Evolutionary conservation across 92 coral and sea anemone genomes (phyloP).

Genomic region (Zoanthus solanderi): DNA sequence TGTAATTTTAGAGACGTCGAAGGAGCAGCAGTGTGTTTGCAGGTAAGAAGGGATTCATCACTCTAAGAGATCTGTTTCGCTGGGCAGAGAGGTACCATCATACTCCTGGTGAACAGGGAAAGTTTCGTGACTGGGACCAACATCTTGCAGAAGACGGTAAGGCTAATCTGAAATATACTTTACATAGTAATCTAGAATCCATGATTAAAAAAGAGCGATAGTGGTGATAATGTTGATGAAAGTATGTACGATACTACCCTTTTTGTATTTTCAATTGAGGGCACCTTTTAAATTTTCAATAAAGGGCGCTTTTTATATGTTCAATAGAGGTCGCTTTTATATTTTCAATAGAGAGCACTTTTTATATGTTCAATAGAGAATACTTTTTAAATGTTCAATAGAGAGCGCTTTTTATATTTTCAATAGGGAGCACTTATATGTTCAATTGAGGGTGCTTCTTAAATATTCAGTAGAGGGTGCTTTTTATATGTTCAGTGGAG

Average conservation of each 20-base stretch:
- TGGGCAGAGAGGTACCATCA: conserved; percentile 98
- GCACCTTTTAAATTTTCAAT: no score
- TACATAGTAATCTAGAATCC: background rate
- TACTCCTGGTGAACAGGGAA: conserved; percentile 72
- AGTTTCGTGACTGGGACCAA: conserved; percentile 94
- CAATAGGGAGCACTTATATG: no score
- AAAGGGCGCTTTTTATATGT: no score
- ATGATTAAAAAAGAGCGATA: background rate
- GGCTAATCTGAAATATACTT: background rate
- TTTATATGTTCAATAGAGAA: no score
- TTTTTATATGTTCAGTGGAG: no score
- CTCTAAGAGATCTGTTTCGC: conserved; percentile 92
- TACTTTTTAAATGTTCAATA: no score
- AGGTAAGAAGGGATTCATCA: conserved; percentile 95
- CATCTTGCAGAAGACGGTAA: conserved; percentile 97
- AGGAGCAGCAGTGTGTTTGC: conserved; percentile 93
- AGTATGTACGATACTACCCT: background rate
- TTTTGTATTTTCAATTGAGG: no score
- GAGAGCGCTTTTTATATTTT: no score
- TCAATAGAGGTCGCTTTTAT: no score
- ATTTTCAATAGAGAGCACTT: no score
- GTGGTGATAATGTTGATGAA: background rate
- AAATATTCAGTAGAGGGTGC: no score
- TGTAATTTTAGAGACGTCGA: conserved; percentile 75
- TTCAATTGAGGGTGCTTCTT: no score